Conservation (phyloP, 2,888 invertebrate species). For the Protodeltote pygarga region DNA sequence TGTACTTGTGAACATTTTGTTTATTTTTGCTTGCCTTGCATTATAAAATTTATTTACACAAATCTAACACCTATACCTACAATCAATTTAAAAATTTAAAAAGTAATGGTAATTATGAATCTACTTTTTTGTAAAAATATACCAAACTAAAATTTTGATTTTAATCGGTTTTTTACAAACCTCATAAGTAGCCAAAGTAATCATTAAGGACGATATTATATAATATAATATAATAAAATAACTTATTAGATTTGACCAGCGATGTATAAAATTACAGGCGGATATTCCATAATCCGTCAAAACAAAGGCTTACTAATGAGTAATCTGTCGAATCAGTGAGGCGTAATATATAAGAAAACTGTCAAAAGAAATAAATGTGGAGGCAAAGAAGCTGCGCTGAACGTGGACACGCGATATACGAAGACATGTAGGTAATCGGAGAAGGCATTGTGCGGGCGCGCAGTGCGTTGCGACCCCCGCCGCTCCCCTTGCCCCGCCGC, state of each 20-base stretch:
- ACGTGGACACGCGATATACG: conserved; percentile 77
- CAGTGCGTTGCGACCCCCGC: conserved; percentile 77
- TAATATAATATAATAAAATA: conserved; percentile 30
- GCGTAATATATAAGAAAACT: conserved; percentile 73
- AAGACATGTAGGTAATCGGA: conserved; percentile 83
- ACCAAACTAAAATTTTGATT: too few relatives aligned
- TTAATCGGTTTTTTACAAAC: too few relatives aligned
- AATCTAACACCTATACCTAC: too few relatives aligned
- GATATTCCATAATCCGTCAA: conserved; percentile 48
- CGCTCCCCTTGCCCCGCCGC: conserved; percentile 56
- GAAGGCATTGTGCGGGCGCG: conserved; percentile 83
- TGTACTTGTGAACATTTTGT: conserved; percentile 11
- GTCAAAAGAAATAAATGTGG: conserved; percentile 78
- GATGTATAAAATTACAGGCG: conserved; percentile 46
- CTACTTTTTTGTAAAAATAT: too few relatives aligned
- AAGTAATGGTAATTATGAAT: too few relatives aligned
- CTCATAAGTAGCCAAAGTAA: conserved; percentile 13
- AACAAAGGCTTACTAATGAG: conserved; percentile 54
- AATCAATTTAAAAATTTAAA: too few relatives aligned
- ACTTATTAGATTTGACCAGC: conserved; percentile 27
- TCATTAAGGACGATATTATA: conserved; percentile 26
- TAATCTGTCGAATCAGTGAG: conserved; percentile 69
- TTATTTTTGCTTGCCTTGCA: background rate
- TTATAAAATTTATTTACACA: background rate
- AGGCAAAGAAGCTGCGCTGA: conserved; percentile 62